Evolutionary conservation across 2,888 invertebrate species (phyloP), one percentile per base, ranked within the genome.

Genomic region (Tetragnatha montana): DNA sequence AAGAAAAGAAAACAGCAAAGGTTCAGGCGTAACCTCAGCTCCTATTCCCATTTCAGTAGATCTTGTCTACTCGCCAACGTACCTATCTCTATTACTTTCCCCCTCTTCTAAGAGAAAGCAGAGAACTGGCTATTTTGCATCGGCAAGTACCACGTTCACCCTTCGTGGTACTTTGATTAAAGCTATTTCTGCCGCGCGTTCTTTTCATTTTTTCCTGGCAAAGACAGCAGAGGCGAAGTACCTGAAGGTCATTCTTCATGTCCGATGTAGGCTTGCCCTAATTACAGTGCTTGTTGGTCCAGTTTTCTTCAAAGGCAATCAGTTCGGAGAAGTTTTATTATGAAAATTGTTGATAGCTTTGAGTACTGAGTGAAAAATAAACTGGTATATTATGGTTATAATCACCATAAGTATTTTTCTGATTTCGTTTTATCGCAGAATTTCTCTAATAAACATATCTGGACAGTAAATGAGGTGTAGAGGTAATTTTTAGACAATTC

Each of bases 211-310:
- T 68, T 8, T 8, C n/a, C 47, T n/a, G 35, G 47, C 71, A 17
- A 75, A 22, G 47, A 78, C 60, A 78, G 35, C 35, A 35, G 49
- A 78, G 71, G 79, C 76, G 50, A 81, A 69, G 73, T 69, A 69
- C n/a, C 47, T 88, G 88, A 88, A 88, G 88, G 83, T 83, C 79
- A 80, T 83, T 83, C 74, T 49, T 79, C 71, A 80, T 21, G 74
- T 88, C 80, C 74, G 74, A 79, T 79, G 83, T 73, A 79, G 74
- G 80, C 68, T 83, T 88, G 88, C 70, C 78, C 88, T 76, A 83
- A 83, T 88, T 88, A 79, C 60, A 19, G 19, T 19, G 47, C 80
- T 47, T 19, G 79, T 50, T 73, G 79, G 79, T 88, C 88, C 88
- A 79, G 83, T 88, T 88, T 79, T 49, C 47, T 51, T 19, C 19